Conservation (phyloP, 2,113 vertebrate genomes). For the Eretmochelys imbricata region DNA sequence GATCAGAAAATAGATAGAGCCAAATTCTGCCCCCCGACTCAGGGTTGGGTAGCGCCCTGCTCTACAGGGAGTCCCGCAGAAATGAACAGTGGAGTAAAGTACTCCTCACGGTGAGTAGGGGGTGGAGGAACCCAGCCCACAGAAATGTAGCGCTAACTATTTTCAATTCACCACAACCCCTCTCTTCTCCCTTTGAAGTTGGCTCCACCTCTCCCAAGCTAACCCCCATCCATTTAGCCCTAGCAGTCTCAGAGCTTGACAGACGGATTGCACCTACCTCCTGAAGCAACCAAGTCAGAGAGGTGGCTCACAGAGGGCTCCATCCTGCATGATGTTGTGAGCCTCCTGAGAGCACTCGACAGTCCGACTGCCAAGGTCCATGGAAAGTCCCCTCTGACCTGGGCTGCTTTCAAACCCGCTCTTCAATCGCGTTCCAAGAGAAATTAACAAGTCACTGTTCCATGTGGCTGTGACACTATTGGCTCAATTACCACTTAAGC, state of each 20-base stretch:
- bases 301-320: not conserved
- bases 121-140: not conserved
- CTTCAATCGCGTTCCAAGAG: not conserved
- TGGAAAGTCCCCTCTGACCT: not conserved
- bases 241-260: not conserved
- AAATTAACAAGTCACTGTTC: not conserved
- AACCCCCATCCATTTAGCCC: not conserved
- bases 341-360: not conserved
- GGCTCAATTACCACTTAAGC: not conserved
- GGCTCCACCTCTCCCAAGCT: not conserved
- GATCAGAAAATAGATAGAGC: not conserved
- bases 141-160: not conserved
- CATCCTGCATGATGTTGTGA: not conserved
- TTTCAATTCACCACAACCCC: not conserved
- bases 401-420: not conserved
- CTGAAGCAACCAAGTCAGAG: not conserved
- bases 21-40: not conserved
- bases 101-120: not conserved
- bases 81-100: not conserved
- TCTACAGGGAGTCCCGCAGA: not conserved
- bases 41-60: accelerated
- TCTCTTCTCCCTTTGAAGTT: not conserved
- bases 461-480: not conserved
- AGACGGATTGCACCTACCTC: not conserved
- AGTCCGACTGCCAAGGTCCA: not conserved